Evolutionary conservation across 2,113 vertebrate species (phyloP), one percentile per base, ranked within the genome.

Genomic region (Atlantisia rogersi): DNA sequence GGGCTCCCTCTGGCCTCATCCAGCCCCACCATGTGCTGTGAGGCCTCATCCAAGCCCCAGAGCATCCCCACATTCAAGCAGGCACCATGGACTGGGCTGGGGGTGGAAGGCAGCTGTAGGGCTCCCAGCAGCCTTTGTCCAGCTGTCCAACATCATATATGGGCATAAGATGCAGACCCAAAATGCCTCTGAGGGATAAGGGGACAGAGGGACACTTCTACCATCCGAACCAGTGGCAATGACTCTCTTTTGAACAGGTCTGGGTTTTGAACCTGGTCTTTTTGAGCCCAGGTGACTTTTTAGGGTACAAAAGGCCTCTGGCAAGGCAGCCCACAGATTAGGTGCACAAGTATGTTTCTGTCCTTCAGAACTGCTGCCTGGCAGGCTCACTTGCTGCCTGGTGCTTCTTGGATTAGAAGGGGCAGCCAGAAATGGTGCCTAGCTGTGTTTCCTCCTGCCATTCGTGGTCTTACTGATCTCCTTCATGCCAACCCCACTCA

Each of bases 151-250:
- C 22, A 31, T 40, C 10, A 2, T 8, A 25, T 37, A 39, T 42
- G 60, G 35, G 7, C 1, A 0, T 40, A 25, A 52, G 19, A 21
- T 1, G 1, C 12, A 22, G 40, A 63, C 13, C 3, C 52, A 79
- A 46, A 78, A 58, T 48, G 22, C 40, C 29, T 56, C n/a, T 3
- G 7, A 50, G 25, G 12, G 16, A 15, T 40, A 44, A 70, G 6
- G 4, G 6, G 16, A 60, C 16, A 40, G 76, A 56, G 2, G 9
- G 26, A 58, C 24, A 52, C 4, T 75, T 65, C 24, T 26, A 40
- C 37, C 6, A 39, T n/a, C 58, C 55, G 52, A 75, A n/a, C 3
- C 24, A 22, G 31, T 19, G 31, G 4, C 39, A 40, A 44, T 29
- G 44, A 69, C 25, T 32, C 29, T 67, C 29, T 85, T 92, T 60